These are phyloP conservation scores for Holacanthella duospinosa DNA, from an alignment of 2,888 invertebrate genomes.

Conservation along the genomic window DNA sequence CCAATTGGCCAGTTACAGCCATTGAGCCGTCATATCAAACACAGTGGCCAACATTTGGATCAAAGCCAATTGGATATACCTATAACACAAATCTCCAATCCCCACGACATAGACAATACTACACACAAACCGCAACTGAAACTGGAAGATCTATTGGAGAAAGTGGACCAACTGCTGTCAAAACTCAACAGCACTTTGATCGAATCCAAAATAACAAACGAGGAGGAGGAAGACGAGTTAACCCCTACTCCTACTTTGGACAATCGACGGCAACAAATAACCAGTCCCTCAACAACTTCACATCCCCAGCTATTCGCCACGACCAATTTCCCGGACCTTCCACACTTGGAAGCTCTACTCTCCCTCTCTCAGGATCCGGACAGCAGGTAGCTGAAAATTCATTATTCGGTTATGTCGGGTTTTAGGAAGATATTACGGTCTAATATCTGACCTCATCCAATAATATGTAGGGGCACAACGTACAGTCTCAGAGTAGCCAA, in stretches of 20 bases:
- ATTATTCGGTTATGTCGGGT: too few relatives aligned
- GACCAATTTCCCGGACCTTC: not conserved
- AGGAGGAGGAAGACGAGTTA: not conserved
- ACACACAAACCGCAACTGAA: not conserved
- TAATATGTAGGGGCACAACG: not conserved
- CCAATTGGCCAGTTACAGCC: too few relatives aligned
- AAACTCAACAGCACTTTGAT: not conserved
- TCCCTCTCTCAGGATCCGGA: not conserved
- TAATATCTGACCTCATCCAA: not conserved
- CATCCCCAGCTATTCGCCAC: not conserved
- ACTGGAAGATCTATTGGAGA: not conserved
- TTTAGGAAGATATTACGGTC: too few relatives aligned
- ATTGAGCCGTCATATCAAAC: not conserved
- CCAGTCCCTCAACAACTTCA: too few relatives aligned
- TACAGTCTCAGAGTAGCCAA: constrained; percentile 2
- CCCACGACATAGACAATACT: too few relatives aligned
- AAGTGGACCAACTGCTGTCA: not conserved
- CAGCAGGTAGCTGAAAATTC: not conserved
- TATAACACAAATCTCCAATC: not conserved
- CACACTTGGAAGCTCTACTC: not conserved
- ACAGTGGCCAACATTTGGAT: not conserved
- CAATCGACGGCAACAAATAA: not conserved
- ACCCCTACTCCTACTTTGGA: not conserved
- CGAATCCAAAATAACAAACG: not conserved
- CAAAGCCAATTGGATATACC: not conserved